Evolutionary conservation across 1,140 invertebrate genomes (phyloP), one percentile per base, ranked within the genome.

Genomic region (Drosophila suzukii): DNA sequence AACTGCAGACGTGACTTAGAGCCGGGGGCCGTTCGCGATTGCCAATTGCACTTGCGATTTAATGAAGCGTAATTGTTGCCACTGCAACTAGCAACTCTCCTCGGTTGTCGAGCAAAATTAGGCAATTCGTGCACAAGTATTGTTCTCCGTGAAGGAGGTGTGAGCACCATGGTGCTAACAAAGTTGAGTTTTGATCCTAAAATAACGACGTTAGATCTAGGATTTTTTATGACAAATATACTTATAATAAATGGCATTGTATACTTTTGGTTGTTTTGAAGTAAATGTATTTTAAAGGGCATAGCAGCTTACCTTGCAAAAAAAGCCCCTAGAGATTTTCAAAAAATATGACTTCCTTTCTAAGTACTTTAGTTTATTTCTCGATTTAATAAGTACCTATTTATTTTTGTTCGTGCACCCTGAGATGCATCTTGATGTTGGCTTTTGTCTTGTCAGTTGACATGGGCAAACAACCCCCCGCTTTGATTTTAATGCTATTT

Each of bases 21-120:
- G 68, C 12, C 44, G 20, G 72, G 60, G 68, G 60, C 43, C 12
- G 6, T 46, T 13, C 43, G 61, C 71, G 55, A 71, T 81, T 81
- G 78, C 70, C 75, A 77, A 77, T 89, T 84, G 80, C 76, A 78
- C 77, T 88, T 89, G 76, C 63, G 70, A 84, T 84, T 84, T 84
- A 89, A 89, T 89, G 84, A 89, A 89, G 80, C 84, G 80, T 78
- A 89, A 80, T 84, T 89, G 80, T 80, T 67, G 83, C 65, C 49
- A 17, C 39, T 57, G 72, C 61, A 70, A 17, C 59, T 55, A 8
- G 34, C 8, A 36, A 36, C 41, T 60, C 63, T 53, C 67, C 38
- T 36, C 46, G 54, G 71, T 50, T 71, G 57, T 66, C 68, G 67
- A 88, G 53, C 65, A 50, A 74, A 80, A 78, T 77, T 83, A 79